Base-by-base conservation (phyloP, 2,797 vertebrate species). In the Mus caroli region DNA sequence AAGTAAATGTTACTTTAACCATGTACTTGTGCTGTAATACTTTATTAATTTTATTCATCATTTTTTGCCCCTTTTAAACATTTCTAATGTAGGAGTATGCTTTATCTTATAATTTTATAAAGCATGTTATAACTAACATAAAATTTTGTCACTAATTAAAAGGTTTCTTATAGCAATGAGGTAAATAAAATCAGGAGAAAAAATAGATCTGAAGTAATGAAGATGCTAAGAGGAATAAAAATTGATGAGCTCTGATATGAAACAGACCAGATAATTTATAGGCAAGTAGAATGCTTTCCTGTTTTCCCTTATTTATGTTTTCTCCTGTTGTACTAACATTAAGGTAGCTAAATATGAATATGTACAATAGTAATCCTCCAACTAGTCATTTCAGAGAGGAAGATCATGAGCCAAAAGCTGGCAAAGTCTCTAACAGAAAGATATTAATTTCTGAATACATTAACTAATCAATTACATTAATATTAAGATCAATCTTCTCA, bases 101-200 rank as follows among this genome's bases (percentile, higher is more conserved):
- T 87, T 3, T 96, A 83, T 2, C 96, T 87, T 83, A 13, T 34
- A 56, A 12, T 78, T 31, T 76, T 40, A 50, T 88, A 91, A 71
- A 19, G 26, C 69, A 78, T 19, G 1, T 84, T 91, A 87, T n/a
- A 14, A 4, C 24, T 22, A 82, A 90, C 84, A 69, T 24, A 82
- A 95, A 94, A 50, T 54, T 86, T 62, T 88, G 14, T 40, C 43
- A 67, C 34, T 93, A 58, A 43, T 37, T 69, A 26, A 3, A 69
- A 12, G 12, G 2, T 40, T 73, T 92, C 43, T 43, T 40, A 10
- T 12, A 56, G 8, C 6, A 43, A n/a, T 62, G 15, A 2, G 1
- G 56, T 1, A 58, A 28, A 8, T 58, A 24, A 11, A 43, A 56
- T 14, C 85, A 40, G 14, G 64, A 64, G 26, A 37, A 50, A 19